phyloP scores from a whole-genome alignment of 2,888 invertebrate species.

The Mallateleia sp. region DNA sequence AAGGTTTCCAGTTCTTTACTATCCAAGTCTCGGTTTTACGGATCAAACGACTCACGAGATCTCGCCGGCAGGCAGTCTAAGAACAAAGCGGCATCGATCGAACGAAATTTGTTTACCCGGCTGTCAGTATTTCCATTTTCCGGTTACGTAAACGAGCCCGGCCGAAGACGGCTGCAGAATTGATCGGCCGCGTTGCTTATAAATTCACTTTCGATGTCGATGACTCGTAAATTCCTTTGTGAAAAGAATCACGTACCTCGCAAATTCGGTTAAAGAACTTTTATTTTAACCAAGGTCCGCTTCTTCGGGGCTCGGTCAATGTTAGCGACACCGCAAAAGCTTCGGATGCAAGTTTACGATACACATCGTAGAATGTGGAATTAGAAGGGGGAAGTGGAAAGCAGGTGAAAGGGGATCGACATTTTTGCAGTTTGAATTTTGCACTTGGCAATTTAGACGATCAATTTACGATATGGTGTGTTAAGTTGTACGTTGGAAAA shows the following conservation, averaged over 20 bases:
- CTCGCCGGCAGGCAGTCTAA: too few relatives aligned
- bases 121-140: slow-evolving; percentile 44
- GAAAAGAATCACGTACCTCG: slow-evolving; percentile 35
- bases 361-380: background rate
- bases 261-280: slow-evolving; percentile 40
- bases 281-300: background rate
- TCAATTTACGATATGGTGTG: background rate
- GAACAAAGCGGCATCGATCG: too few relatives aligned
- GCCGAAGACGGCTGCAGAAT: slow-evolving; percentile 35
- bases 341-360: background rate
- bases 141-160: slow-evolving; percentile 34
- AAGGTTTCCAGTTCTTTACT: too few relatives aligned
- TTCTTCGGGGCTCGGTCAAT: background rate
- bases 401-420: background rate
- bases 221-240: slow-evolving; percentile 46
- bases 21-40: too few relatives aligned
- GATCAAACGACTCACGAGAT: too few relatives aligned
- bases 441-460: too few relatives aligned
- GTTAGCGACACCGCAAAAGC: background rate
- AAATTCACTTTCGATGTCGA: slow-evolving; percentile 57
- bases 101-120: too few relatives aligned
- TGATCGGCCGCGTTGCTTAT: slow-evolving; percentile 39
- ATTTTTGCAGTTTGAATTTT: too few relatives aligned
- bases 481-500: too few relatives aligned
- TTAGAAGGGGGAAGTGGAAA: background rate